These are phyloP conservation scores for Dryobates pubescens DNA, from an alignment of 2,797 vertebrate species.

Conservation along the genomic window DNA sequence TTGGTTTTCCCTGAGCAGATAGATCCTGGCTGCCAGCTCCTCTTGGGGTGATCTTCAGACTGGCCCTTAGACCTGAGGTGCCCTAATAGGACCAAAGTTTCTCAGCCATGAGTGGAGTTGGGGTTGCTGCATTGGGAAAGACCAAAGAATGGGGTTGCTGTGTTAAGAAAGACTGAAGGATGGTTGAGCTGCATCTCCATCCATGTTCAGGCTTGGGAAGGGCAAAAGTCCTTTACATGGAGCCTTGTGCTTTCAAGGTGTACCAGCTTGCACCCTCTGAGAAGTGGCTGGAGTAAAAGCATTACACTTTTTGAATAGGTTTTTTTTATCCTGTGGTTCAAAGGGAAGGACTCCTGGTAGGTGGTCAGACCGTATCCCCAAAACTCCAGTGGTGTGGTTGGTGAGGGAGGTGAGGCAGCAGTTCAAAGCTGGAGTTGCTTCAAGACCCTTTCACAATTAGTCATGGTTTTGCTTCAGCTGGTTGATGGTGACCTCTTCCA, in stretches of 20 bases:
- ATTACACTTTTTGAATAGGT: neutral
- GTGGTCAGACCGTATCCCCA: neutral
- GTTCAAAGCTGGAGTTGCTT: neutral
- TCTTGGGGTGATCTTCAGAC: neutral
- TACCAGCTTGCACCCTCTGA: neutral
- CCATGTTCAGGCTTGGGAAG: neutral
- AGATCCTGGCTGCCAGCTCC: neutral
- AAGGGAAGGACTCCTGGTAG: accelerated
- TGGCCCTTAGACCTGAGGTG: neutral
- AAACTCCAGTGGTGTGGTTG: neutral
- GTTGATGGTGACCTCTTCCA: accelerated
- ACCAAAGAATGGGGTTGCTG: neutral
- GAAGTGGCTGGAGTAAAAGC: neutral
- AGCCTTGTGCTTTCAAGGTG: neutral
- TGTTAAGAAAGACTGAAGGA: neutral
- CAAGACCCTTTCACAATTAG: neutral
- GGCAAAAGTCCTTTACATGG: neutral
- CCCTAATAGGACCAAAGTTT: neutral
- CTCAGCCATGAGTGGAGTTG: neutral
- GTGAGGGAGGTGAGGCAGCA: neutral
- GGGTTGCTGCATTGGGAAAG: neutral
- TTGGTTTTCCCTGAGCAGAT: neutral
- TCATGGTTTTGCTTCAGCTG: accelerated
- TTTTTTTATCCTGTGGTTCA: neutral
- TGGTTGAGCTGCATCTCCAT: neutral